Conservation (phyloP, 2,113 vertebrate genomes). For the Neopipo cinnamomea region DNA sequence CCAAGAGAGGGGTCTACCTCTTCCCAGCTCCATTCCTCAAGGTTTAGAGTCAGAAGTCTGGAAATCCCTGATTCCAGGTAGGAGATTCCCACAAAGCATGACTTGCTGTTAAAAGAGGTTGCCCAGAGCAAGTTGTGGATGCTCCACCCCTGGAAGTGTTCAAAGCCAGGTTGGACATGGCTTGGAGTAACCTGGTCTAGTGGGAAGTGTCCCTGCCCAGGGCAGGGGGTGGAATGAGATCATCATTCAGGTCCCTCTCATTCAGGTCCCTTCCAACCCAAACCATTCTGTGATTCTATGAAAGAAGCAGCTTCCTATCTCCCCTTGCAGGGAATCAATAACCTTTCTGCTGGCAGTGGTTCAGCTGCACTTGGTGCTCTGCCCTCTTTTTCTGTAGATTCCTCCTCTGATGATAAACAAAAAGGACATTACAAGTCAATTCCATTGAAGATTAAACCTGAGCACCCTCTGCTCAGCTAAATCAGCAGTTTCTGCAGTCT, state of each 20-base stretch:
- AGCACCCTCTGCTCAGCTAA: background rate
- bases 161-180: background rate
- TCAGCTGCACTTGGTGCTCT: background rate
- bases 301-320: background rate
- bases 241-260: background rate
- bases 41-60: background rate
- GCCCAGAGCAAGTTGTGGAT: background rate
- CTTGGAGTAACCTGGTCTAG: background rate
- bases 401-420: background rate
- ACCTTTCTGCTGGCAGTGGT: background rate
- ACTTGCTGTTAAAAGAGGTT: background rate
- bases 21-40: background rate
- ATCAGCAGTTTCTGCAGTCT: background rate
- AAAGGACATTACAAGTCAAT: conserved; percentile 1
- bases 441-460: background rate
- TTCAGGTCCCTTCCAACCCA: background rate
- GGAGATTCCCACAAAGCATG: background rate
- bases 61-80: background rate
- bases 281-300: background rate
- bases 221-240: background rate
- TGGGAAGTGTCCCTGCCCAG: background rate
- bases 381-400: background rate
- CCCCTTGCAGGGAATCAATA: conserved; percentile 5
- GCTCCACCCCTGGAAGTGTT: background rate
- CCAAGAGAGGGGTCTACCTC: background rate